Evolutionary conservation across 2,113 vertebrate species (phyloP), one percentile per base, ranked within the genome.

Genomic region (Hippocampus zosterae): DNA sequence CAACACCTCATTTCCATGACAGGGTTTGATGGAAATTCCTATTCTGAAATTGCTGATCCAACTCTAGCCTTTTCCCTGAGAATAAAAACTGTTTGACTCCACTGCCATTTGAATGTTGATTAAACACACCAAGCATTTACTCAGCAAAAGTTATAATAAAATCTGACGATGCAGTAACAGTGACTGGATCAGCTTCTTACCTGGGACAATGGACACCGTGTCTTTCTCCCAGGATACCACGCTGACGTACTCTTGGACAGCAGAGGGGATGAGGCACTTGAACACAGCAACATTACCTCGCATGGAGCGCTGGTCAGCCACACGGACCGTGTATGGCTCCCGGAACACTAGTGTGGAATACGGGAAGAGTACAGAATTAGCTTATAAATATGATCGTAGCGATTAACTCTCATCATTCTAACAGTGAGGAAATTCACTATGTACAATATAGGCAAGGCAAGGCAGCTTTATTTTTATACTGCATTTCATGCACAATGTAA

Each of bases 181-280:
- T 48, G 44, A 56, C 23, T 1, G 23, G 55, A 4, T 69, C 59
- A 60, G 18, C 71, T 62, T 81, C 95, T 88, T 96, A 99, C 97
- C 97, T 94, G 96, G 93, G 89, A 93, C 85, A 88, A 99, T 98
- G 88, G 97, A 95, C 76, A 98, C 95, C 0, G 96, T 98, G 92
- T 99, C 97, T 88, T 96, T 98, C 91, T 99, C 97, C 96, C 97
- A 99, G 91, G 97, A 98, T 86, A 99, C 96, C 73, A 99, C 96
- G 5, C 95, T 98, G 91, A 98, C 95, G 0, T 98, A 97, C 91
- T 98, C 96, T 94, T 98, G 96, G 93, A 99, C 96, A 33, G 95
- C 96, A 60, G 95, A 94, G 83, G 95, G 96, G 91, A 98, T 97
- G 95, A 98, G 96, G 96, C 97, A 98, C 96, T 98, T 98, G 92